Evolutionary conservation across 1,140 invertebrate genomes (phyloP).

Genomic region (Hesperophylax magnus): DNA sequence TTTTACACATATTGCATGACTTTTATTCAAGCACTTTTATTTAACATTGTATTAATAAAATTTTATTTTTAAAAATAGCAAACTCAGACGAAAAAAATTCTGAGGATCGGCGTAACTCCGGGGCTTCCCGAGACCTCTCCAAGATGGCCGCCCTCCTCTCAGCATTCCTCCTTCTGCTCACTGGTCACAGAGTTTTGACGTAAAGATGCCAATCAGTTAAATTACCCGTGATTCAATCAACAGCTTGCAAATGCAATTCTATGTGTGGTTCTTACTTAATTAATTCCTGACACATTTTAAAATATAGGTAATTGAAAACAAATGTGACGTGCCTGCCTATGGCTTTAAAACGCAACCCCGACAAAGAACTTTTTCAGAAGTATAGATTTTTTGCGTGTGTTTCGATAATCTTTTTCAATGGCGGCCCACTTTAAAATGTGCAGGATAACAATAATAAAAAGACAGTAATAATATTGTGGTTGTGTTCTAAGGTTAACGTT

Average conservation of each 20-base stretch:
- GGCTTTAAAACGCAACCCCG: no score
- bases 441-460: not conserved
- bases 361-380: no score
- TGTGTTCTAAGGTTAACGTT: slow-evolving; percentile 12
- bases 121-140: not conserved
- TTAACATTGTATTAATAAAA: not conserved
- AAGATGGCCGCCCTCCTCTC: not conserved
- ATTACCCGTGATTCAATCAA: not conserved
- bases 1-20: no score
- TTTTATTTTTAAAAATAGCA: slow-evolving; percentile 1
- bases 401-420: not conserved
- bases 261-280: no score
- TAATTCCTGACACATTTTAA: no score
- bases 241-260: not conserved
- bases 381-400: no score
- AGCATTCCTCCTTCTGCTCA: not conserved
- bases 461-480: not conserved
- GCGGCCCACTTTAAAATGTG: not conserved
- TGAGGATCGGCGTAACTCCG: not conserved
- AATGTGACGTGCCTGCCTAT: no score
- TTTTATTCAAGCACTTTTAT: no score
- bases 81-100: slow-evolving; percentile 11
- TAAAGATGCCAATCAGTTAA: not conserved
- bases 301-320: no score
- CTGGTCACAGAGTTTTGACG: not conserved